A percentile compares a stretch with the other conserved stretches of the same genome.
Evolutionary conservation across 2,888 invertebrate genomes (phyloP).

Genomic region (Serrognathus titanus): DNA sequence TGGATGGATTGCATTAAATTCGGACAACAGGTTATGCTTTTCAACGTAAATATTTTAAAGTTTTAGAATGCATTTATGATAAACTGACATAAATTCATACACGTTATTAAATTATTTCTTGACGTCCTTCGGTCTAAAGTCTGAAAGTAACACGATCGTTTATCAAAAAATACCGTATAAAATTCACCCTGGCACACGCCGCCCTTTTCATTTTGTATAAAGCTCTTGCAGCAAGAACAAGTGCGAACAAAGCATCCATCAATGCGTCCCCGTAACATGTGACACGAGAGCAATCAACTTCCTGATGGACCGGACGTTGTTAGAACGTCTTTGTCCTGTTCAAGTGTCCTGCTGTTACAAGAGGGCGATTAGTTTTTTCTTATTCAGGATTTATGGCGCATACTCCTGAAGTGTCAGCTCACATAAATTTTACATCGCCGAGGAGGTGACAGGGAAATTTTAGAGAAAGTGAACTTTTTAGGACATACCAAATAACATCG

Average conservation of each 20-base stretch:
- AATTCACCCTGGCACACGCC: constrained; percentile 12
- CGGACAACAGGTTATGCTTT: too few relatives aligned
- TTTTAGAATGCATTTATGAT: too few relatives aligned
- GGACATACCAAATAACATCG: too few relatives aligned
- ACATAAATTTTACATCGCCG: too few relatives aligned
- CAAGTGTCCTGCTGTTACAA: background rate
- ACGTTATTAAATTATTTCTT: constrained; percentile 21
- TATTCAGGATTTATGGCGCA: too few relatives aligned
- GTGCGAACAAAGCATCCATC: constrained; percentile 25
- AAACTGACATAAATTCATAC: constrained; percentile 14
- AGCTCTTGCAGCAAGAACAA: background rate
- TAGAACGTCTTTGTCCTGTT: constrained; percentile 24
- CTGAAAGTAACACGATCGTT: constrained; percentile 15
- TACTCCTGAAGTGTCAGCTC: too few relatives aligned
- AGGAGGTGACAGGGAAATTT: too few relatives aligned
- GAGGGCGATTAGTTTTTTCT: background rate
- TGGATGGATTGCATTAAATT: too few relatives aligned
- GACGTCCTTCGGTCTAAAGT: constrained; percentile 13
- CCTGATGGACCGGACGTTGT: constrained; percentile 24
- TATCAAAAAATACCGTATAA: constrained; percentile 9
- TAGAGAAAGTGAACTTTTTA: too few relatives aligned
- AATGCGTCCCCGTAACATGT: constrained; percentile 19
- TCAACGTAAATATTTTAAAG: too few relatives aligned
- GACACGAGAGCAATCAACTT: constrained; percentile 27
- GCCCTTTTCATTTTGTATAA: constrained; percentile 2